phyloP scores from a whole-genome alignment of 2,888 invertebrate genomes.

The Thecophora atra region DNA sequence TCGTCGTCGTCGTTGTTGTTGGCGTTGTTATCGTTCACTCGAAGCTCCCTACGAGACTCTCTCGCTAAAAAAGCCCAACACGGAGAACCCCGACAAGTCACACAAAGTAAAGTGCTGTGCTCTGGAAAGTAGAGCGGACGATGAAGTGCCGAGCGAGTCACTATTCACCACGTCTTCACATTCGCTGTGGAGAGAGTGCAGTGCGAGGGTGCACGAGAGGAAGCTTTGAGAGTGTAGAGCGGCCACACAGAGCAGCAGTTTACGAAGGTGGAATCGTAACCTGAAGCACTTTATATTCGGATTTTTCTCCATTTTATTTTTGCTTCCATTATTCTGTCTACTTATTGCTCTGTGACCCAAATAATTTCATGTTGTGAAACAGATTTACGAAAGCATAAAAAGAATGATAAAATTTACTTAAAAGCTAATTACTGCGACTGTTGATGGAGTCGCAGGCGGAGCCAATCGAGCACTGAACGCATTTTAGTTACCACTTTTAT shows the following conservation, averaged over 20 bases:
- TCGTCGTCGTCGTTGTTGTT: too few relatives aligned
- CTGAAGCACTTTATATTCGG: slow-evolving; percentile 6
- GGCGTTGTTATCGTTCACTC: too few relatives aligned
- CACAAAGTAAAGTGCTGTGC: slow-evolving; percentile 9
- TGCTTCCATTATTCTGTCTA: background rate
- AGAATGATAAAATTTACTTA: slow-evolving; percentile 12
- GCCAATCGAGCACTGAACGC: background rate
- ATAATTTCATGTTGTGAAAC: slow-evolving; percentile 21
- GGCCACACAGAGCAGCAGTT: too few relatives aligned
- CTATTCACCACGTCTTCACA: background rate
- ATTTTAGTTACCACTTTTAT: too few relatives aligned
- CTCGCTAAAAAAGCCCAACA: background rate
- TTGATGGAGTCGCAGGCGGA: background rate
- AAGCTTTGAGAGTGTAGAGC: background rate
- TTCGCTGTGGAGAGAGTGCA: background rate
- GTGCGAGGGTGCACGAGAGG: background rate
- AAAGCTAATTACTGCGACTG: slow-evolving; percentile 16
- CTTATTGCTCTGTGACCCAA: slow-evolving; percentile 28
- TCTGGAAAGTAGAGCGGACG: slow-evolving; percentile 1
- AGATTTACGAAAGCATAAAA: background rate
- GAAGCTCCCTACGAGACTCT: background rate
- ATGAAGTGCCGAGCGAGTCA: background rate
- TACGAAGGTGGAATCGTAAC: slow-evolving; percentile 4
- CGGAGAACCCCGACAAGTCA: background rate
- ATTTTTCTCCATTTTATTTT: background rate